Evolutionary conservation across 1,140 invertebrate genomes (phyloP).

Genomic region (Calliphora vicina): DNA sequence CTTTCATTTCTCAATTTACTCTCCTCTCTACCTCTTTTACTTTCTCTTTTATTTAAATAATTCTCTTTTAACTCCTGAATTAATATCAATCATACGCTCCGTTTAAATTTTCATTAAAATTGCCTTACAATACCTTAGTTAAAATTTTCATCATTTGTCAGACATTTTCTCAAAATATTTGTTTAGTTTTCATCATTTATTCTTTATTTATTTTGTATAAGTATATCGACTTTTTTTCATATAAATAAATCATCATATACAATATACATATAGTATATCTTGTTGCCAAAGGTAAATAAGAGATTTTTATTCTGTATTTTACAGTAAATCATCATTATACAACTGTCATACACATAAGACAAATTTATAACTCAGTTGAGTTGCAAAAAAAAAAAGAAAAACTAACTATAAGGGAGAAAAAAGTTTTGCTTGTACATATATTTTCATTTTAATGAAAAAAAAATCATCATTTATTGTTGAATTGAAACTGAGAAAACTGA

Average conservation of each 20-base stretch:
- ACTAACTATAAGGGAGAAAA: neutral
- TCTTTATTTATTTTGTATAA: neutral
- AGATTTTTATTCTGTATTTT: neutral
- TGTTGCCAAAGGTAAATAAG: constrained; percentile 6
- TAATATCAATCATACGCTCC: neutral
- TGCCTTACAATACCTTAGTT: neutral
- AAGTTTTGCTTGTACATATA: neutral
- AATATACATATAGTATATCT: no score
- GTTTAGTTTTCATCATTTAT: neutral
- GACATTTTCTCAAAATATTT: neutral
- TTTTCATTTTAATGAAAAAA: neutral
- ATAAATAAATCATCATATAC: constrained; percentile 1
- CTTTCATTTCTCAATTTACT: no score
- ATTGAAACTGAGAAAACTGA: no score
- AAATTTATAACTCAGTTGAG: constrained; percentile 19
- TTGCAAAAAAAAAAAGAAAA: neutral
- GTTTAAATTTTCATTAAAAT: neutral
- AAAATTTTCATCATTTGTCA: neutral
- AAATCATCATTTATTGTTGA: neutral
- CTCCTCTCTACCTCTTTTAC: neutral
- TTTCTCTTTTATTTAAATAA: no score
- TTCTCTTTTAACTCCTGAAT: neutral
- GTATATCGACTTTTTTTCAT: neutral
- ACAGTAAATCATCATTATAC: constrained; percentile 27
- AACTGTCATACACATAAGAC: constrained; percentile 33